Evolutionary conservation across 2,797 vertebrate genomes (phyloP), one percentile per base, ranked within the genome.

Genomic region (Loriculus beryllinus): DNA sequence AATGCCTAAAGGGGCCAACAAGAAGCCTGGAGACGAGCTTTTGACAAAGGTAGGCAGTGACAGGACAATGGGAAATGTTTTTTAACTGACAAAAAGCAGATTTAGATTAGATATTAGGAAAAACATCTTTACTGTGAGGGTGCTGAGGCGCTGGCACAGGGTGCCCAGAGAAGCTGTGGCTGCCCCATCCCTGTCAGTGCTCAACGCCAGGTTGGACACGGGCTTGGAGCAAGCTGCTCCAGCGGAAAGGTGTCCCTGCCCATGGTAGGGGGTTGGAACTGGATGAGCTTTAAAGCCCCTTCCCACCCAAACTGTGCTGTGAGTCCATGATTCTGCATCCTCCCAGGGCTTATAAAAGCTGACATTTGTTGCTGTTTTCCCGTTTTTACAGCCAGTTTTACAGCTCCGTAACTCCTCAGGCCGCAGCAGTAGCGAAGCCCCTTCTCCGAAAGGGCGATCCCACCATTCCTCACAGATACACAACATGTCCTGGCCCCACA

Each of bases 381-480:
- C 3, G 10, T 21, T 60, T 42, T 31, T 29, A 14, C 47, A 31
- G 26, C 6, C 19, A 6, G 8, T 33, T 75, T 47, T 29, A 20
- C 1, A 19, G 23, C 52, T 52, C 47, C 5, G 5, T 60, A 33
- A 33, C 26, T 10, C 39, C 20, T 4, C 16, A 2, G 33, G 3
- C 10, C 2, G 16, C 33, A 9, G 52, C 35, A 33, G n/a, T 1
- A 22, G 23, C 0, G 11, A 14, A 11, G 29, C 5, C 18, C 12
- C 7, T 7, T 2, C 68, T 9, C 37, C 0, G n/a, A 5, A 7
- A 31, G 3, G 3, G 28, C n/a, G 14, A 56, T 33, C 14, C n/a
- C 54, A 56, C 14, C n/a, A 10, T 15, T 56, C n/a, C 52, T 7
- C 52, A 35, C 23, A 25, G 56, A 12, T 15, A 26, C 33, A 25